A percentile compares a stretch with the other conserved stretches of the same genome.
Evolutionary conservation across 2,113 vertebrate species (phyloP).

Genomic region (Amphilophus citrinellus): DNA sequence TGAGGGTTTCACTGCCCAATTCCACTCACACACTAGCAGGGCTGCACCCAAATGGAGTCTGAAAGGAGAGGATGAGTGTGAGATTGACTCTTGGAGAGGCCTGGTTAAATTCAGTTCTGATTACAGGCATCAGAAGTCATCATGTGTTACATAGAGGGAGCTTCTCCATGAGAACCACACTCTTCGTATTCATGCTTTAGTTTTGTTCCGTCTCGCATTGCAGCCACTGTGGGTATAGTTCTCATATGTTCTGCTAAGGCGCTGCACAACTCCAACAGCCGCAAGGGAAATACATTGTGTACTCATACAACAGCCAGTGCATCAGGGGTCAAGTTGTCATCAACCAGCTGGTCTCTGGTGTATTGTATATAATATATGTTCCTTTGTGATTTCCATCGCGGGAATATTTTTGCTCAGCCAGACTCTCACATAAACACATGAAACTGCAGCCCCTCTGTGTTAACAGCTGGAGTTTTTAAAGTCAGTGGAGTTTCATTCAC

Average conservation of each 20-base stretch:
- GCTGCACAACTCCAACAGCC: neutral
- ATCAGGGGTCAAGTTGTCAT: constrained; percentile 16
- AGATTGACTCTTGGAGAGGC: constrained; percentile 12
- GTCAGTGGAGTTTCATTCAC: constrained; percentile 31
- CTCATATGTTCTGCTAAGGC: neutral
- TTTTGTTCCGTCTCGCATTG: neutral
- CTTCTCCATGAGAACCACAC: neutral
- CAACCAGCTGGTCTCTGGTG: constrained; percentile 4
- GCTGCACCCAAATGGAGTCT: constrained; percentile 15
- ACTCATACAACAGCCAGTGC: neutral
- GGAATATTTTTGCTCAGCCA: neutral
- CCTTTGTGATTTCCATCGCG: constrained; percentile 4
- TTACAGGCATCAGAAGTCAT: constrained; percentile 31
- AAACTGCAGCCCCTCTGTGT: constrained; percentile 11
- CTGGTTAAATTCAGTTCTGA: constrained; percentile 18
- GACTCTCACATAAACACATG: neutral
- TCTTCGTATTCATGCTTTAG: neutral
- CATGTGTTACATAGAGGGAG: neutral
- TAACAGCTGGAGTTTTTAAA: constrained; percentile 49
- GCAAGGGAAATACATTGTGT: neutral
- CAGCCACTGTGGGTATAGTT: neutral
- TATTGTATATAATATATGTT: constrained; percentile 7
- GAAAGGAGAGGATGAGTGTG: constrained; percentile 3
- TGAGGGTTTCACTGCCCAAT: constrained; percentile 18
- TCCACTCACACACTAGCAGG: constrained; percentile 17